These are phyloP conservation scores for Melitaea cinxia DNA, from an alignment of 1,140 invertebrate genomes.

Conservation along the genomic window DNA sequence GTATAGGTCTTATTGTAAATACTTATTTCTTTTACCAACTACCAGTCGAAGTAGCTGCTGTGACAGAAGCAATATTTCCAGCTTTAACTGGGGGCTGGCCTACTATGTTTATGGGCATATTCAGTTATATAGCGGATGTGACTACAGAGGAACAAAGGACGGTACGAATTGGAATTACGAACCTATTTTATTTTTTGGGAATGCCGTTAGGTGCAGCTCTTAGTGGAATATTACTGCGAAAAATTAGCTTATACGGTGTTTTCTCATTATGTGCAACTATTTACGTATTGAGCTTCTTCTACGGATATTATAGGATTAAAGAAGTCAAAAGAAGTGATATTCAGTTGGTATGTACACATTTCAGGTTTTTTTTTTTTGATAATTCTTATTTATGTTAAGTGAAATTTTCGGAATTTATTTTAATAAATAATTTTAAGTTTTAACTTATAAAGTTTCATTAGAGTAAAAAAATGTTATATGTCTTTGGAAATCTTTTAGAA, in stretches of 20 bases:
- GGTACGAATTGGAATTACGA: slow-evolving; percentile 91
- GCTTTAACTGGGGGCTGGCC: slow-evolving; percentile 92
- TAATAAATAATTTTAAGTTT: no score
- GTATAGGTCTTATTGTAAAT: slow-evolving; percentile 89
- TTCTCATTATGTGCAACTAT: slow-evolving; percentile 88
- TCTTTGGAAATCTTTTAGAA: no score
- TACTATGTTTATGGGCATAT: slow-evolving; percentile 94
- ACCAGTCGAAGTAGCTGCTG: slow-evolving; percentile 89
- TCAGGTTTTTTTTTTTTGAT: slow-evolving; percentile 9
- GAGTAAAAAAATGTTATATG: no score
- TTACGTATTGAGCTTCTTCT: slow-evolving; percentile 88
- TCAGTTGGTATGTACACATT: slow-evolving; percentile 61
- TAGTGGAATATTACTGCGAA: slow-evolving; percentile 86
- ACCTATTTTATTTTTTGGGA: slow-evolving; percentile 90
- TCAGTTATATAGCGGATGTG: slow-evolving; percentile 94
- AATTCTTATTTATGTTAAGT: no score
- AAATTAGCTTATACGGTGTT: slow-evolving; percentile 91
- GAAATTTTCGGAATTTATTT: no score
- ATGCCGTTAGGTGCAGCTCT: slow-evolving; percentile 90
- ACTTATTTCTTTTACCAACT: slow-evolving; percentile 89
- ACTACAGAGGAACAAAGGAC: slow-evolving; percentile 91
- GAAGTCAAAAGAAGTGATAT: slow-evolving; percentile 81
- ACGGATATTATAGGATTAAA: slow-evolving; percentile 85
- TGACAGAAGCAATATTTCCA: slow-evolving; percentile 89
- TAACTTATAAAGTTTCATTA: no score